A percentile compares a stretch with the other conserved stretches of the same genome.
Evolutionary conservation across 2,113 vertebrate species (phyloP).

Genomic region (Myrmophylax atrothorax): DNA sequence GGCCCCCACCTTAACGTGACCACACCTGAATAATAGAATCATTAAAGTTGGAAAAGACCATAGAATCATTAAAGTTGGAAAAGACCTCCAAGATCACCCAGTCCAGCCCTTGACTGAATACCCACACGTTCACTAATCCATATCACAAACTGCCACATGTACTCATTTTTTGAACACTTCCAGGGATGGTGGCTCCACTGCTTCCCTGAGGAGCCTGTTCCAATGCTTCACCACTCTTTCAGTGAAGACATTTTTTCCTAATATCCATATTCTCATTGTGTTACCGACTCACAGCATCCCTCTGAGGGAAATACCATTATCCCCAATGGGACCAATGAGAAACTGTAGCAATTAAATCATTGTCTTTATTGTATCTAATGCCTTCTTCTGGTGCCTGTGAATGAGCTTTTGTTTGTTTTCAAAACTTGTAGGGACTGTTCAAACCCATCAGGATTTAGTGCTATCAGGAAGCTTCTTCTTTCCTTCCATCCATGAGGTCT

Average conservation of each 20-base stretch:
- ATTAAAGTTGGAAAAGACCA: not conserved
- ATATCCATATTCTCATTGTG: not conserved
- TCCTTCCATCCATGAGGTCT: not conserved
- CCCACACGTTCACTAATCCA: not conserved
- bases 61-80: not conserved
- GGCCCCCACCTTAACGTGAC: not conserved
- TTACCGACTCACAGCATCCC: not conserved
- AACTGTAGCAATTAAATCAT: not conserved
- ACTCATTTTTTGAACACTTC: not conserved
- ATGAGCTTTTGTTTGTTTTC: not conserved
- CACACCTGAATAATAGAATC: not conserved
- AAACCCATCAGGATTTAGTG: not conserved
- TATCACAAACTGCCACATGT: not conserved
- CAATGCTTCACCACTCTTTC: not conserved
- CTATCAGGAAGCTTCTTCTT: not conserved
- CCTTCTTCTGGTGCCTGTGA: not conserved
- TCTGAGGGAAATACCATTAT: not conserved
- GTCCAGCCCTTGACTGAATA: not conserved
- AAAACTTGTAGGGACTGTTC: not conserved
- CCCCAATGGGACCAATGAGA: fast-evolving
- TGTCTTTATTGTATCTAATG: not conserved
- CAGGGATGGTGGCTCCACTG: not conserved
- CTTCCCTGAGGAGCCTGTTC: not conserved
- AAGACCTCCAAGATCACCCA: not conserved
- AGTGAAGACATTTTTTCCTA: not conserved